Evolutionary conservation across 2,797 vertebrate genomes (phyloP).

Genomic region (Moxostoma hubbsi): DNA sequence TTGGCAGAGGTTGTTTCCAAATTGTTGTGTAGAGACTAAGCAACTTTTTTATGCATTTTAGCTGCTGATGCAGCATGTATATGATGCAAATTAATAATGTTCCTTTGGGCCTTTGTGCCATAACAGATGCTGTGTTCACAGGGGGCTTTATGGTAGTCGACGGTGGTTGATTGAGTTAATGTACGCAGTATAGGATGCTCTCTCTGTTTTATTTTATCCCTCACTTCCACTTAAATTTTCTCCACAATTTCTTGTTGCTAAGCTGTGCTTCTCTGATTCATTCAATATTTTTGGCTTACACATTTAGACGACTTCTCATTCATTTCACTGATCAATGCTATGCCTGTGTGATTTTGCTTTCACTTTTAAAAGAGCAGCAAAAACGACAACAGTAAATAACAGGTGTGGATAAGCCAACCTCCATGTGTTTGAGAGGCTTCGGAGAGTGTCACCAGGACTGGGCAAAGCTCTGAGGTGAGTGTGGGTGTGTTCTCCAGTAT

Average conservation of each 20-base stretch:
- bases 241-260: conserved; percentile 22
- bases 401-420: conserved; percentile 41
- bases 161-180: conserved; percentile 55
- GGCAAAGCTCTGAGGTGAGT: conserved; percentile 25
- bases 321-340: background rate
- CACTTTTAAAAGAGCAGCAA: conserved; percentile 1
- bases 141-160: conserved; percentile 52
- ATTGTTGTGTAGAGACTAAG: conserved; percentile 23
- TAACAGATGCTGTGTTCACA: conserved; percentile 59
- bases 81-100: conserved; percentile 37
- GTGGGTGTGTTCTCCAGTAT: conserved; percentile 31
- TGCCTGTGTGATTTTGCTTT: conserved; percentile 39
- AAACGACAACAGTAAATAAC: background rate
- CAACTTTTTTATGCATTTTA: conserved; percentile 39
- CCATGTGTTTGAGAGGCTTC: conserved; percentile 21
- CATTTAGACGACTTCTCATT: conserved; percentile 9
- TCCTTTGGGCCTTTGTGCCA: conserved; percentile 50
- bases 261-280: conserved; percentile 9
- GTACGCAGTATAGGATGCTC: conserved; percentile 46
- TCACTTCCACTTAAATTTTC: conserved; percentile 27
- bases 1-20: conserved; percentile 22
- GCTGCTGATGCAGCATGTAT: conserved; percentile 52
- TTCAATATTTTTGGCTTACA: conserved; percentile 8
- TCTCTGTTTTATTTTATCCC: conserved; percentile 38
- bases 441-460: background rate